Conservation (phyloP, 2,113 vertebrate genomes). For the Bombycilla garrulus region DNA sequence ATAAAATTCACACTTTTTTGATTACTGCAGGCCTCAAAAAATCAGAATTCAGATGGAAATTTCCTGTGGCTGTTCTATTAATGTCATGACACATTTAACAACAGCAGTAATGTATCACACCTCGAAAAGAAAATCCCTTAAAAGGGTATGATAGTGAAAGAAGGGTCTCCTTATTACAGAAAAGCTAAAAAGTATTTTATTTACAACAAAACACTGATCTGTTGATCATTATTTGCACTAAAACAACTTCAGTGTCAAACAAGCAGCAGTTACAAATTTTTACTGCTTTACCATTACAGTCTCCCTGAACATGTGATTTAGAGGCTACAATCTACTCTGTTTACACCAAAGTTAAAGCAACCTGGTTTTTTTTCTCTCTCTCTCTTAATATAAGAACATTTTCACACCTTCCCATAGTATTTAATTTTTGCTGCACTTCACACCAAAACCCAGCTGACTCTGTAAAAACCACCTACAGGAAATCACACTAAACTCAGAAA, state of each 20-base stretch:
- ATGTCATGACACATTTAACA: neutral
- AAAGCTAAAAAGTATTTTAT: neutral
- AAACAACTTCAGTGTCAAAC: neutral
- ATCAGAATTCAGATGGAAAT: neutral
- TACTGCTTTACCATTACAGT: neutral
- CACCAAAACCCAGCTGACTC: constrained; percentile 33
- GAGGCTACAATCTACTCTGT: neutral
- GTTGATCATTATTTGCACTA: neutral
- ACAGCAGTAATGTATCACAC: neutral
- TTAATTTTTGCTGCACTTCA: constrained; percentile 41
- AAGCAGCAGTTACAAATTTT: neutral
- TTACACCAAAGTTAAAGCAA: neutral
- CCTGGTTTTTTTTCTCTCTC: neutral
- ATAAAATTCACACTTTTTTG: neutral
- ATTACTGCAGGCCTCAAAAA: neutral
- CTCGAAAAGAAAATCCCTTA: neutral
- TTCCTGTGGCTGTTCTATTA: neutral
- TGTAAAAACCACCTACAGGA: constrained; percentile 38
- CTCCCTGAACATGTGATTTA: neutral
- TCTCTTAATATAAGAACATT: neutral
- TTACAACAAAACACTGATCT: neutral
- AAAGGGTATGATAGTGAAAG: neutral
- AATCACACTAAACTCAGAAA: constrained; percentile 46
- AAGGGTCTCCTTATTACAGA: neutral
- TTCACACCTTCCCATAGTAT: neutral